These are phyloP conservation scores for Pyrrhosoma nymphula DNA, from an alignment of 2,888 invertebrate species.

Conservation along the genomic window DNA sequence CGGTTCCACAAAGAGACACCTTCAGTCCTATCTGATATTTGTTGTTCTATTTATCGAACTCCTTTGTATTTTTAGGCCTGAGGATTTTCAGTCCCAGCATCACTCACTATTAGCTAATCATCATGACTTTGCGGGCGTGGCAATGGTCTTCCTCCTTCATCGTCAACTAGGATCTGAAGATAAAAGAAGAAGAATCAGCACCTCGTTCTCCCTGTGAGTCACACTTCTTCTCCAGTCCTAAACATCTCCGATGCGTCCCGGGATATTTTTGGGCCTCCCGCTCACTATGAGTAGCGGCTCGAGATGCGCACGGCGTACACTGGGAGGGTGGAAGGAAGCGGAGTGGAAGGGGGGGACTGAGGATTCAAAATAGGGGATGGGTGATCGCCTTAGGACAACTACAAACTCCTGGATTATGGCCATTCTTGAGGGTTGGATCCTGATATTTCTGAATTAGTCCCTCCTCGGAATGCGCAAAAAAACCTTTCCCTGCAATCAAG, in stretches of 20 bases:
- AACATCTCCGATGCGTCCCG: constrained; percentile 31
- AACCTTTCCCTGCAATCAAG: too few relatives aligned
- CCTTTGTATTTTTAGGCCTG: background rate
- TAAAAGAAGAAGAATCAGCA: background rate
- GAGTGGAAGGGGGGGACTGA: background rate
- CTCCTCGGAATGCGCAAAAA: too few relatives aligned
- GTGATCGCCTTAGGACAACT: background rate
- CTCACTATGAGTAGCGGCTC: background rate
- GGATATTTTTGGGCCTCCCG: background rate
- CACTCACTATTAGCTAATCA: background rate
- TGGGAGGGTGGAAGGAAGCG: background rate
- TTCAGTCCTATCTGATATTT: too few relatives aligned
- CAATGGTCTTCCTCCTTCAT: background rate
- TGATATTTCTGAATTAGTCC: too few relatives aligned
- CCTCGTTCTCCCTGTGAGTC: constrained; percentile 13
- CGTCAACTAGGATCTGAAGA: background rate
- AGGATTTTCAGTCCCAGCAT: background rate
- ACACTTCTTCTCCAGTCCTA: constrained; percentile 46
- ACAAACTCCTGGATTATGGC: background rate
- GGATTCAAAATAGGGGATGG: background rate
- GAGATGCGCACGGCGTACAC: background rate
- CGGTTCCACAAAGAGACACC: too few relatives aligned
- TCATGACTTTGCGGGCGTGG: background rate
- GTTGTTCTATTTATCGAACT: too few relatives aligned
- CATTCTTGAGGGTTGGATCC: background rate